Base-by-base conservation (phyloP, 2,113 vertebrate genomes). In the Mobula birostris region DNA sequence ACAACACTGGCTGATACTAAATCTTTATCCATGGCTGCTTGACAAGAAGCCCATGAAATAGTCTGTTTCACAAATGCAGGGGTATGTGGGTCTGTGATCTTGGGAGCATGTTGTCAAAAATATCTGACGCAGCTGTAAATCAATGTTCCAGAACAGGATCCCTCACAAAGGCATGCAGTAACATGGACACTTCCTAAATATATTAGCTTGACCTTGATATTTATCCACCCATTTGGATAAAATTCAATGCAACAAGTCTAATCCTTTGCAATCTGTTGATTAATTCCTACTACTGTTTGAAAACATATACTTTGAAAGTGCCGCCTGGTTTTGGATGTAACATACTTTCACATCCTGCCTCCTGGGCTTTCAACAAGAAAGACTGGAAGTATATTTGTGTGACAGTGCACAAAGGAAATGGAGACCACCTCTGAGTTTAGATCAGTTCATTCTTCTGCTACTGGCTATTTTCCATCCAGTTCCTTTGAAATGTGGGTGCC, bases 371-470 rank as follows among this genome's bases (percentile, higher is more conserved):
- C 70, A 56, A 74, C 8, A 93, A 74, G 72, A 63, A 93, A 40
- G 19, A 2, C 24, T 72, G 32, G 90, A 72, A 63, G 58, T 58
- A 90, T n/a, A 48, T 74, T 74, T 93, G 68, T 93, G 32, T 93
- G 68, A 24, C 90, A 93, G 9, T 27, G 17, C 68, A 74, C 68
- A 93, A 93, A 27, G 36, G 90, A 93, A 93, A 76, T 93, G 68
- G 40, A 93, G 91, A 93, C 91, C 91, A 93, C 91, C 91, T 74
- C 74, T 93, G 90, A 40, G 66, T 36, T 17, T 40, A 32, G 88
- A 70, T 70, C 21, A 92, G 68, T 21, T 74, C 21, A 56, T 93
- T 93, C 70, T 56, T 93, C 70, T 74, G 36, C 24, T 40, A 40
- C 21, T 93, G 61, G 85, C 85, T 74, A 29, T 36, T 29, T 74